Evolutionary conservation across 2,113 vertebrate genomes (phyloP).

Genomic region (Pseudolaguvia tuberculata): DNA sequence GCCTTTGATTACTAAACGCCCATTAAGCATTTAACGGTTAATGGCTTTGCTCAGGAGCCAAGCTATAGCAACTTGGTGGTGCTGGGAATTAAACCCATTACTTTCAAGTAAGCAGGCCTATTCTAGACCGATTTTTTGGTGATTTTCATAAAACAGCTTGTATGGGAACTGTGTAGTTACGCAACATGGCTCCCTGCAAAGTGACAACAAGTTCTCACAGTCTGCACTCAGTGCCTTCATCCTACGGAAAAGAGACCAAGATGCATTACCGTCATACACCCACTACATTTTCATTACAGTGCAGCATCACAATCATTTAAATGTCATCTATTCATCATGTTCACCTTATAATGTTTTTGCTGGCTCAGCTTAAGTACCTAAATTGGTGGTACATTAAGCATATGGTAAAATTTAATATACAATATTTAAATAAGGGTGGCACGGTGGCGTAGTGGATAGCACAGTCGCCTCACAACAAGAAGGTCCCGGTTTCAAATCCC

Average conservation of each 20-base stretch:
- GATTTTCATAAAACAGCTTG: slow-evolving; percentile 20
- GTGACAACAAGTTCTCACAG: slow-evolving; percentile 18
- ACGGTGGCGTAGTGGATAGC: too few species aligned
- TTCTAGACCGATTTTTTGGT: background rate
- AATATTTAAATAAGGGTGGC: background rate
- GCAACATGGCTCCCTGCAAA: slow-evolving; percentile 21
- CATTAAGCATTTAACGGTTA: too few species aligned
- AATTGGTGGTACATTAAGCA: background rate
- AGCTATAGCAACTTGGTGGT: too few species aligned
- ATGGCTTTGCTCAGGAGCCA: too few species aligned
- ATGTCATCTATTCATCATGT: background rate
- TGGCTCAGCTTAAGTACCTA: background rate
- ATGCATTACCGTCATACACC: background rate
- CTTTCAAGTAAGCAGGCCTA: too few species aligned
- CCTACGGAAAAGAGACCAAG: background rate
- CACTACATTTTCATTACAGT: slow-evolving; percentile 15
- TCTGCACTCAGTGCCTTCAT: slow-evolving; percentile 17
- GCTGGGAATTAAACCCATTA: too few species aligned
- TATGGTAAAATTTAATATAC: background rate
- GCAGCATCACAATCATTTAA: background rate
- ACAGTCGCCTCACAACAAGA: too few species aligned
- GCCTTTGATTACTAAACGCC: background rate
- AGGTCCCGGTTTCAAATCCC: too few species aligned
- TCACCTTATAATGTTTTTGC: background rate
- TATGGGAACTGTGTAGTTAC: slow-evolving; percentile 17